These are phyloP conservation scores for Mirza zaza DNA, from an alignment of 2,113 vertebrate genomes.

Conservation along the genomic window DNA sequence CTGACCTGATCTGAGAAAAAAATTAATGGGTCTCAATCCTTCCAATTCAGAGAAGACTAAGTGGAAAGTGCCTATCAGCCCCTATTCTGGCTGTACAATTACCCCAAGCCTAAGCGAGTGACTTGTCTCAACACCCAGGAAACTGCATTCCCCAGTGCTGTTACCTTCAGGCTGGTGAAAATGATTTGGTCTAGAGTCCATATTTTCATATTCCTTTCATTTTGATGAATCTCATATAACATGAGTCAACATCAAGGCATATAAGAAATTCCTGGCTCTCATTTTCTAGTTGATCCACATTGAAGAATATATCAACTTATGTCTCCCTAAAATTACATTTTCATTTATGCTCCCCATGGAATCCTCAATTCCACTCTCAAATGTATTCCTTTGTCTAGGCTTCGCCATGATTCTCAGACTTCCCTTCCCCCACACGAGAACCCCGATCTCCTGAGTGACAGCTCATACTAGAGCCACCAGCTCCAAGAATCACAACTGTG, in stretches of 20 bases:
- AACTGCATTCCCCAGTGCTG: background rate
- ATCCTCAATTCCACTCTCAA: background rate
- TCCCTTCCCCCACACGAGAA: background rate
- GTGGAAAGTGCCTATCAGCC: background rate
- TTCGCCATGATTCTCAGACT: background rate
- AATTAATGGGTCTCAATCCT: background rate
- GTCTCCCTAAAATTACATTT: background rate
- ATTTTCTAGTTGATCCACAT: background rate
- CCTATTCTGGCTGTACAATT: background rate
- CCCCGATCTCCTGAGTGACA: background rate
- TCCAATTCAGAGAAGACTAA: background rate
- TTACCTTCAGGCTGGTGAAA: background rate
- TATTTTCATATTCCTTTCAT: background rate
- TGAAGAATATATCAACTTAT: background rate
- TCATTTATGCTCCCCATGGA: background rate
- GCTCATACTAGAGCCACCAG: background rate
- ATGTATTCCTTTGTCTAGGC: background rate
- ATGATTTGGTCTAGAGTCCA: background rate
- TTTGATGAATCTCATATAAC: background rate
- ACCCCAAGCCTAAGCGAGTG: background rate
- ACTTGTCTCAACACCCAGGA: background rate
- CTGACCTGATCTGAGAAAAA: background rate
- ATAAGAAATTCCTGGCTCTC: background rate
- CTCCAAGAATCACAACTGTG: background rate
- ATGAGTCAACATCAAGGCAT: background rate